Conservation (phyloP, 2,888 invertebrate genomes). For the Tenthredo amoena region DNA sequence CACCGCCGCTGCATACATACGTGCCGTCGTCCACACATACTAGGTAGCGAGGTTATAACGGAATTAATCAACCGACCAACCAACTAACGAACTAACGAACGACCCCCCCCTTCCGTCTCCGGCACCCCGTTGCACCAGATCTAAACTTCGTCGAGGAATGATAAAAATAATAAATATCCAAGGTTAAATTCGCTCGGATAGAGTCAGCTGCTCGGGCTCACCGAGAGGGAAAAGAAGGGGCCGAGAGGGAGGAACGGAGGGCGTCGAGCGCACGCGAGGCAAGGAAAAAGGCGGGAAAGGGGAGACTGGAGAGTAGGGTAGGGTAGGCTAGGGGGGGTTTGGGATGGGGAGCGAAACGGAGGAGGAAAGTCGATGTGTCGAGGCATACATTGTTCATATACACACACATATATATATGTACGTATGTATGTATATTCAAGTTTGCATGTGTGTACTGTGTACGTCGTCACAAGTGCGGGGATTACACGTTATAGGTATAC, state of each 20-base stretch:
- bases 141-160: constrained; percentile 35
- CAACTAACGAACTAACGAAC: neutral
- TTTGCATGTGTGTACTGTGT: neutral
- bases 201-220: constrained; percentile 26
- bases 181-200: constrained; percentile 35
- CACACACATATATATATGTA: neutral
- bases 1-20: neutral
- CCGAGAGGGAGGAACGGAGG: constrained; percentile 50
- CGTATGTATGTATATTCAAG: neutral
- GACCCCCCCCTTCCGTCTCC: neutral
- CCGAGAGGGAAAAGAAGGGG: constrained; percentile 50
- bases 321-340: neutral
- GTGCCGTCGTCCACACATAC: neutral
- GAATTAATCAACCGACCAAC: constrained; percentile 12
- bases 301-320: neutral
- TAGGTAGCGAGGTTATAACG: neutral
- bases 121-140: constrained; percentile 20
- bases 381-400: neutral
- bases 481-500: neutral
- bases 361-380: constrained; percentile 13
- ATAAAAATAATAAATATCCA: constrained; percentile 46
- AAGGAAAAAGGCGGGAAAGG: constrained; percentile 21
- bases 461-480: constrained; percentile 5
- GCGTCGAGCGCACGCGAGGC: constrained; percentile 45
- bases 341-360: constrained; percentile 20